Conservation (phyloP, 2,113 vertebrate genomes). For the Antigone vipio region DNA sequence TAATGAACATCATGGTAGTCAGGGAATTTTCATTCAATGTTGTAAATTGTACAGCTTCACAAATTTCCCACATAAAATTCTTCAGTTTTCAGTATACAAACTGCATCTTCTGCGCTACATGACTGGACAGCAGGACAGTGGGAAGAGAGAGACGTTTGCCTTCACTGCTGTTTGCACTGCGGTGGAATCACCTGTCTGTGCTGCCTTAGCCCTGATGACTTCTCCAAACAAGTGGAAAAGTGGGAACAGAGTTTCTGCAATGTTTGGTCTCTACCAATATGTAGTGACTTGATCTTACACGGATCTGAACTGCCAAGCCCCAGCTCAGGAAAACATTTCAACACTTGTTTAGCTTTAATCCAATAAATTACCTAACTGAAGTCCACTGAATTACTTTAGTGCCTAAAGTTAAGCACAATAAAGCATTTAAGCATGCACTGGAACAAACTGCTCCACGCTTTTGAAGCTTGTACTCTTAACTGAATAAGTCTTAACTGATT, state of each 20-base stretch:
- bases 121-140: background rate
- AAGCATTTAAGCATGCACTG: background rate
- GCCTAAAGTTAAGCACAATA: background rate
- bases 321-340: background rate
- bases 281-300: background rate
- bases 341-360: background rate
- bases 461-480: background rate
- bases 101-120: fast-evolving
- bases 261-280: background rate
- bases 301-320: background rate
- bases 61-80: background rate
- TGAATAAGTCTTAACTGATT: background rate
- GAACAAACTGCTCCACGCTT: background rate
- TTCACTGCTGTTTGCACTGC: background rate
- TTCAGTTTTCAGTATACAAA: background rate
- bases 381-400: background rate
- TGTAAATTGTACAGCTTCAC: background rate
- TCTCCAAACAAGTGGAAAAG: background rate
- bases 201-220: background rate
- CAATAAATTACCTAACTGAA: background rate
- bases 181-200: background rate
- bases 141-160: background rate
- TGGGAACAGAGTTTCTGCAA: background rate
- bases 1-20: background rate
- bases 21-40: background rate